phyloP scores from a whole-genome alignment of 2,888 invertebrate species.

The Leptogaster cylindrica region DNA sequence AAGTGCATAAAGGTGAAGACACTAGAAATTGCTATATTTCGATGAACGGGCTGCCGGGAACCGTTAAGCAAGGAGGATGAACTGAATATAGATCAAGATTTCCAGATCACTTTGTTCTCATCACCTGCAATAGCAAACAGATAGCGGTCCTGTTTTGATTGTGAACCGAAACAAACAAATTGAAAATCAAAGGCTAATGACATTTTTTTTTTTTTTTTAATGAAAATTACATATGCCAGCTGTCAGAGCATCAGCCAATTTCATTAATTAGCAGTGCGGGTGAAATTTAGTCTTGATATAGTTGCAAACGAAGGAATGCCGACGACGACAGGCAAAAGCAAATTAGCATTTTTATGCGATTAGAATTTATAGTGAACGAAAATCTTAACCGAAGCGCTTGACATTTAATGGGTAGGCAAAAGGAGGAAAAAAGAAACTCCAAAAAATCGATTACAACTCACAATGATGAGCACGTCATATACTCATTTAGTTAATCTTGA shows the following conservation, averaged over 20 bases:
- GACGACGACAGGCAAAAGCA: too few relatives aligned
- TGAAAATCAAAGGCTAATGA: slow-evolving; percentile 2
- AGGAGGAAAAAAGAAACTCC: too few relatives aligned
- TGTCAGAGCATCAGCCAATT: too few relatives aligned
- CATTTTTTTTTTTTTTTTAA: too few relatives aligned
- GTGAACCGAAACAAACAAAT: not conserved
- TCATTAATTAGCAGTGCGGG: too few relatives aligned
- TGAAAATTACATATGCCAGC: too few relatives aligned
- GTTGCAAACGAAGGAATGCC: too few relatives aligned
- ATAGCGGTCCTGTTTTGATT: not conserved
- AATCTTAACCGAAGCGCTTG: not conserved
- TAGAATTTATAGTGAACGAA: too few relatives aligned
- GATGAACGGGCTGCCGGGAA: not conserved
- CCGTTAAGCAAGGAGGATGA: slow-evolving; percentile 27
- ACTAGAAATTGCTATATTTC: slow-evolving; percentile 7
- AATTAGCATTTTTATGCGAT: too few relatives aligned
- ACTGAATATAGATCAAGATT: not conserved
- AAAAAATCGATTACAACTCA: slow-evolving; percentile 26
- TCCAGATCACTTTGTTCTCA: too few relatives aligned
- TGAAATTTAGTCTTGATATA: not conserved
- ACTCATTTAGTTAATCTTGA: not conserved
- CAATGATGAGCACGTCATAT: slow-evolving; percentile 12
- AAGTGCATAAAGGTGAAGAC: slow-evolving; percentile 14
- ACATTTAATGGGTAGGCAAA: slow-evolving; percentile 13
- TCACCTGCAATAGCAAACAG: too few relatives aligned